A percentile compares a stretch with the other conserved stretches of the same genome.
phyloP scores from a whole-genome alignment of 2,888 invertebrate genomes.

The Acanthosepion lycidas region DNA sequence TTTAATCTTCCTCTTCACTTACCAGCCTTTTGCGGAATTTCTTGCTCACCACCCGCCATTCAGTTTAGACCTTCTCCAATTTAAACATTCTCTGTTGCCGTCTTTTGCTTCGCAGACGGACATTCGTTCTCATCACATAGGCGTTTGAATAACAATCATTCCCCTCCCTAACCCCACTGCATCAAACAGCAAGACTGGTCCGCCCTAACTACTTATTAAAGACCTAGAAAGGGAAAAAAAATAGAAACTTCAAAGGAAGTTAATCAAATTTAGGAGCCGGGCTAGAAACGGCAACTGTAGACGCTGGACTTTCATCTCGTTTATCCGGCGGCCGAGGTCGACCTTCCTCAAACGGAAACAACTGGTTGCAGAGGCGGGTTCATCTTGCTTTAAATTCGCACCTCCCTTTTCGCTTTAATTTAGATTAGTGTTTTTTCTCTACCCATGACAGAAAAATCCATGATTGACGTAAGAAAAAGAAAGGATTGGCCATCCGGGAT shows the following conservation, averaged over 20 bases:
- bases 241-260: not conserved
- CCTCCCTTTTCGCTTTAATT: not conserved
- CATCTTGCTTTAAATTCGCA: not conserved
- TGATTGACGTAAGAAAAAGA: not conserved
- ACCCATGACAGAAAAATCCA: not conserved
- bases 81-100: not conserved
- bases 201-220: slow-evolving; percentile 33
- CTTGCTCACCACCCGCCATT: not conserved
- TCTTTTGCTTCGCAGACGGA: not conserved
- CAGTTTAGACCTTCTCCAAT: not conserved
- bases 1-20: too few species aligned
- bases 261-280: not conserved
- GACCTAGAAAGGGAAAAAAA: not conserved
- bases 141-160: not conserved
- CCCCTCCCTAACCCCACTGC: not conserved
- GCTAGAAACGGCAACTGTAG: not conserved
- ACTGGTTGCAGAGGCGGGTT: not conserved
- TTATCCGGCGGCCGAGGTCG: not conserved
- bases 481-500: too few species aligned
- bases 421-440: not conserved
- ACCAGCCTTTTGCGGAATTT: too few species aligned
- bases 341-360: not conserved
- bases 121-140: not conserved
- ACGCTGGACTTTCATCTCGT: not conserved
- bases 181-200: not conserved